Evolutionary conservation across 1,140 invertebrate species (phyloP).

Genomic region (Piezodorus guildinii): DNA sequence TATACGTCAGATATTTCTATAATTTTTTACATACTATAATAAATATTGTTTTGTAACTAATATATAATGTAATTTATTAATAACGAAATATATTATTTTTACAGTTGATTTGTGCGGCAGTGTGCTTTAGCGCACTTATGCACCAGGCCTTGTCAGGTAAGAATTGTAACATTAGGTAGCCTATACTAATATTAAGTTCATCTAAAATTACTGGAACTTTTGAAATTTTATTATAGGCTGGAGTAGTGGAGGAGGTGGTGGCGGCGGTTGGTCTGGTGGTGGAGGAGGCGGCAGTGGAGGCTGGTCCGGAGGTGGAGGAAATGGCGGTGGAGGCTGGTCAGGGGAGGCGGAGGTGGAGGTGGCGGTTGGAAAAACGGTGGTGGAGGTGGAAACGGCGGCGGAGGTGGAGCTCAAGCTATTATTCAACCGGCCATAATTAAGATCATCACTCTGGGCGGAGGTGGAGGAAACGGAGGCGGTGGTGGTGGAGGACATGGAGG

Average conservation of each 20-base stretch:
- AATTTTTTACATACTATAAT: no score
- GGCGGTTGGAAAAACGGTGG: not conserved
- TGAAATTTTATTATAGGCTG: not conserved
- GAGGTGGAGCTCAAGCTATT: not conserved
- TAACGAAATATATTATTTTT: no score
- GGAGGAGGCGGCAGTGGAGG: not conserved
- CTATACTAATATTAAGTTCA: no score
- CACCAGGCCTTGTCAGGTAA: no score
- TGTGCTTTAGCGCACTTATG: no score
- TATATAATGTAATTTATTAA: no score
- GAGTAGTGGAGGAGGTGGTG: not conserved
- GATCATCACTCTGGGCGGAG: not conserved
- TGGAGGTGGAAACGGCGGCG: slow-evolving; percentile 1
- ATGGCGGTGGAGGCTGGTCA: slow-evolving; percentile 5
- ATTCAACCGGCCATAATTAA: no score
- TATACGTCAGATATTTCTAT: no score
- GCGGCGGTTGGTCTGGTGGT: not conserved
- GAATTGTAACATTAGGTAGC: no score
- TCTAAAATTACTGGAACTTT: no score
- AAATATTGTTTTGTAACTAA: no score
- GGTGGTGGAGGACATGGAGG: slow-evolving; percentile 8
- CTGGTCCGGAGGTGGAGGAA: slow-evolving; percentile 2
- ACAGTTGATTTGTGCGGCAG: no score
- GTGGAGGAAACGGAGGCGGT: slow-evolving; percentile 16
- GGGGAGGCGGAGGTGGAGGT: slow-evolving; percentile 6